Evolutionary conservation across 2,888 invertebrate genomes (phyloP).

Genomic region (Odontomyia ornata): DNA sequence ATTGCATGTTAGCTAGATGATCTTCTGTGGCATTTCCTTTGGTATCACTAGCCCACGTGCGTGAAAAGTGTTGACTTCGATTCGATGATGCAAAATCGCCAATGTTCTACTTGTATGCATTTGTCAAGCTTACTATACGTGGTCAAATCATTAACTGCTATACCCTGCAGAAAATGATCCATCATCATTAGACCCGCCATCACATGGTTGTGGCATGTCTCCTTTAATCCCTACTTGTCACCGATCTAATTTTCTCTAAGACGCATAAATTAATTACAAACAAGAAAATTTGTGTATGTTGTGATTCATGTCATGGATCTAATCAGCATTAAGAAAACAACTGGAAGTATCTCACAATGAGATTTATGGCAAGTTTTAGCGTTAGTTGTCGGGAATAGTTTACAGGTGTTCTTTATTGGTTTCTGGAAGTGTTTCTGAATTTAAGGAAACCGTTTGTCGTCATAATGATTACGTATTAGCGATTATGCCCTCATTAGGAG

Average conservation of each 20-base stretch:
- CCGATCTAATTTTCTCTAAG: constrained; percentile 34
- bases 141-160: neutral
- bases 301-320: constrained; percentile 33
- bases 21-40: no score
- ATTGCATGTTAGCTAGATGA: no score
- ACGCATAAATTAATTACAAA: constrained; percentile 48
- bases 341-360: neutral
- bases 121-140: no score
- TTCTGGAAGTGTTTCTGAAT: neutral
- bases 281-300: constrained; percentile 43
- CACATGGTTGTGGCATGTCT: constrained; percentile 12
- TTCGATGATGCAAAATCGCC: no score
- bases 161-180: neutral
- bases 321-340: constrained; percentile 26
- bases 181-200: neutral
- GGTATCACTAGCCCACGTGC: no score
- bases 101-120: no score
- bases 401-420: constrained; percentile 8
- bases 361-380: constrained; percentile 4
- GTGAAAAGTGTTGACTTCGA: no score
- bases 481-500: constrained; percentile 15
- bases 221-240: constrained; percentile 39
- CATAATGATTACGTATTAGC: constrained; percentile 38
- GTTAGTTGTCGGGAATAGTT: neutral
- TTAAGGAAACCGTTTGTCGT: neutral